Evolutionary conservation across 2,797 vertebrate genomes (phyloP), one percentile per base, ranked within the genome.

Genomic region (Bufotes viridis): DNA sequence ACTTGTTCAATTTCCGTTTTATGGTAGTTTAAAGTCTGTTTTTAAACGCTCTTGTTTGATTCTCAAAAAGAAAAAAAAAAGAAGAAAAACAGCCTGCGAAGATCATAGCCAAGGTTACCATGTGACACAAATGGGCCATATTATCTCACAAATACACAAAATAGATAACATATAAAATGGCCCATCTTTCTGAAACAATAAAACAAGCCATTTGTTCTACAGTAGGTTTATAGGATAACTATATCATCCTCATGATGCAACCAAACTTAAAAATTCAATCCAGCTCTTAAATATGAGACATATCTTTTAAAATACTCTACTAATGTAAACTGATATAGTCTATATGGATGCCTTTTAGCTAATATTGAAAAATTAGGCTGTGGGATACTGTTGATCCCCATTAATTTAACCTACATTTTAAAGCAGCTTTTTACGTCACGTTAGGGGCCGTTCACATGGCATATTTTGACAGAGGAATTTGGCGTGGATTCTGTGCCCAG

Each of bases 21-120:
- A 89, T 89, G 81, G 80, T 87, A 87, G 74, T 89, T 89, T 87
- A 55, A 87, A 89, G 87, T 78, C 53, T 83, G 80, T 86, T 89
- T 89, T 87, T 79, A 87, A 89, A 87, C 69, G 84, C 75, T 81
- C 60, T 83, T 80, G 57, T 86, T 89, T 89, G 80, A 83, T 72
- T 80, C 75, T 70, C 29, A 83, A 78, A 89, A 70, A 65, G 82
- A 65, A 78, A 85, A 76, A 61, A 85, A 75, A 78, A 85, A 81
- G 55, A 85, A 18, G 10, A 74, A 55, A 78, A 78, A 78, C 20
- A 75, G 42, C 17, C 80, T 78, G 51, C 53, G 69, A 87, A 86
- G 82, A 79, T 84, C 75, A 58, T 15, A 22, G 22, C 42, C 61
- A 87, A 87, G 88, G 88, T 84, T 89, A 80, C 65, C 15, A 57